Conservation (phyloP, 2,113 vertebrate species). For the Psophia crepitans region DNA sequence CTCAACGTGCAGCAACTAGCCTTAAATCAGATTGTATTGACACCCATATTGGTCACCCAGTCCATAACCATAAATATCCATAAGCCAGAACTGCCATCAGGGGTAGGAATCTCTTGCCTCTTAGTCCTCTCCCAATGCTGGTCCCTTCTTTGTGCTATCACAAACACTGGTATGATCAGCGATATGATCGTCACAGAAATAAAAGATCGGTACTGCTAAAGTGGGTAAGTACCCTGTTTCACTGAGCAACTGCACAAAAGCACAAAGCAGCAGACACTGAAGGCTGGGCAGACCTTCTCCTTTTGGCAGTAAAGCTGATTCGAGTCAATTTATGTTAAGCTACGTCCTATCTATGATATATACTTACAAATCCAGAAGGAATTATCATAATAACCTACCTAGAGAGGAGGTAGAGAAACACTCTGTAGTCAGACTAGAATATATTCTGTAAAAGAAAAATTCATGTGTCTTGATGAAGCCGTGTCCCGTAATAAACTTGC, state of each 20-base stretch:
- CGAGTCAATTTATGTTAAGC: neutral
- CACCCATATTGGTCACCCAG: accelerated
- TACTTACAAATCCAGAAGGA: neutral
- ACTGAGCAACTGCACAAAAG: neutral
- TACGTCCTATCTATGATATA: neutral
- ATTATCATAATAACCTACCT: neutral
- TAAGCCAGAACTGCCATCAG: neutral
- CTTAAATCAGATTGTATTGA: neutral
- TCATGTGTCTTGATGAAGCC: neutral
- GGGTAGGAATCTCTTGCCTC: neutral
- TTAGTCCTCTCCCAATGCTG: neutral
- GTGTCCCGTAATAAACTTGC: neutral
- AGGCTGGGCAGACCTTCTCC: neutral
- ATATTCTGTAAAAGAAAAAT: neutral
- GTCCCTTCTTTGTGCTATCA: neutral
- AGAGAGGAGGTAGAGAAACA: neutral
- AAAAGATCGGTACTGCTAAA: neutral
- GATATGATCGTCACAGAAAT: neutral
- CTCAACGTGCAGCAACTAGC: neutral
- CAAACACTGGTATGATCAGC: neutral
- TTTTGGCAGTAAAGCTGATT: neutral
- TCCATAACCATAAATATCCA: neutral
- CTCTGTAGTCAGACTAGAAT: neutral
- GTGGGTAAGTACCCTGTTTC: neutral
- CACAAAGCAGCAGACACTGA: neutral